A percentile compares a stretch with the other conserved stretches of the same genome.
phyloP scores from a whole-genome alignment of 1,140 invertebrate species.

The Eriosoma lanigerum region DNA sequence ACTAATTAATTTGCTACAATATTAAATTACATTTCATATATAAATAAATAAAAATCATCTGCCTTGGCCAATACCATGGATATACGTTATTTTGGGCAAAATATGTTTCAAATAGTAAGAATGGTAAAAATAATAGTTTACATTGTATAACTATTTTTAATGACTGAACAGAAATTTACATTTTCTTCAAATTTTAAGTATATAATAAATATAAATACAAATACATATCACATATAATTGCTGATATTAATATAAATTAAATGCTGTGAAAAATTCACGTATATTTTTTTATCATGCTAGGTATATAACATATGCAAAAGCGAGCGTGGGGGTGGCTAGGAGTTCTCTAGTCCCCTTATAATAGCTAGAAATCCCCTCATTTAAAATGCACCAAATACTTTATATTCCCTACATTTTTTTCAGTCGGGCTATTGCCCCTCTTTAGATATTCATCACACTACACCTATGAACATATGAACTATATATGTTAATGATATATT shows the following conservation, averaged over 20 bases:
- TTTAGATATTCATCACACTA: too few species aligned
- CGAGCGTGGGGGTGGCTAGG: too few species aligned
- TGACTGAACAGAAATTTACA: background rate
- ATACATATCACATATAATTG: constrained; percentile 27
- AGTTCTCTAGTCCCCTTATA: too few species aligned
- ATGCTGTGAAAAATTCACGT: background rate
- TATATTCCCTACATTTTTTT: too few species aligned
- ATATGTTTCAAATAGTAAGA: background rate
- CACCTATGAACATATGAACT: too few species aligned
- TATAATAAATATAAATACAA: constrained; percentile 31
- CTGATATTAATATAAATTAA: constrained; percentile 5
- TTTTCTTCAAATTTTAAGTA: background rate
- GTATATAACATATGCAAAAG: too few species aligned
- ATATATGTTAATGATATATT: too few species aligned
- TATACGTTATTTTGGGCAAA: background rate
- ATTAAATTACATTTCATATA: background rate
- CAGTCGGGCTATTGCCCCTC: too few species aligned
- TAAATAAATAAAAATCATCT: constrained; percentile 4
- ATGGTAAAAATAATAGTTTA: constrained; percentile 8
- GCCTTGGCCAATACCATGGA: background rate
- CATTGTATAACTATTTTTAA: background rate
- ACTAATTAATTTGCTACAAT: constrained; percentile 27
- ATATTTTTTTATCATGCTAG: too few species aligned
- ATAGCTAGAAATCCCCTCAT: too few species aligned
- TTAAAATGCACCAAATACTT: too few species aligned